These are phyloP conservation scores for Akabosia matsudoensis DNA, from an alignment of 1,140 invertebrate genomes.

Conservation along the genomic window DNA sequence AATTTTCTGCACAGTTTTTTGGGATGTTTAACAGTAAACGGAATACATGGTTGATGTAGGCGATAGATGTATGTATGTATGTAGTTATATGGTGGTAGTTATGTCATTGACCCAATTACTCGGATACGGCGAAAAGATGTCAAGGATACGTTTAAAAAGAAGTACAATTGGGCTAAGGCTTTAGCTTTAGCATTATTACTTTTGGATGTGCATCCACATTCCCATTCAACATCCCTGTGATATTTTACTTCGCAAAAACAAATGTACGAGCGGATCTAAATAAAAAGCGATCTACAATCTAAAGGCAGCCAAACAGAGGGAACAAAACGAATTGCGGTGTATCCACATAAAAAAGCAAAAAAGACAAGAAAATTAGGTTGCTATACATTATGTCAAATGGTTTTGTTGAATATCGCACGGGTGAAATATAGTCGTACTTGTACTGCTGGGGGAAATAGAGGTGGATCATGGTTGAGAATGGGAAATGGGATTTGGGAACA, in stretches of 20 bases:
- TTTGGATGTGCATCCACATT: not conserved
- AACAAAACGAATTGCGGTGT: not conserved
- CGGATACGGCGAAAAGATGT: slow-evolving; percentile 41
- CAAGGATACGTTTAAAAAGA: slow-evolving; percentile 36
- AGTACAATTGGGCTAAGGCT: slow-evolving; percentile 19
- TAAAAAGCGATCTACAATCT: not conserved
- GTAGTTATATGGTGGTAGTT: slow-evolving; percentile 20
- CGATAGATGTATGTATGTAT: not conserved
- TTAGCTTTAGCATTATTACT: not conserved
- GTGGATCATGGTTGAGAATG: not conserved
- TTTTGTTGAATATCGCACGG: not conserved
- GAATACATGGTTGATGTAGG: not conserved
- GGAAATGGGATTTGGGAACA: not conserved
- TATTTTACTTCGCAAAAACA: not conserved
- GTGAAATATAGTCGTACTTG: not conserved
- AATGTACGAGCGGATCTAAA: not conserved
- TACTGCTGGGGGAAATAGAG: not conserved
- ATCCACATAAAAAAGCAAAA: not conserved
- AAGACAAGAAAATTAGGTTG: not conserved
- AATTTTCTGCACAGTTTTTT: not conserved
- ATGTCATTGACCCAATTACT: slow-evolving; percentile 47
- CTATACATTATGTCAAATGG: too few relatives aligned
- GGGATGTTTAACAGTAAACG: too few relatives aligned
- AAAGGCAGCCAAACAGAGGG: not conserved
- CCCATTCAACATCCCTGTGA: not conserved